A percentile compares a stretch with the other conserved stretches of the same genome.
phyloP scores from a whole-genome alignment of 2,113 vertebrate genomes.

The Takifugu flavidus region DNA sequence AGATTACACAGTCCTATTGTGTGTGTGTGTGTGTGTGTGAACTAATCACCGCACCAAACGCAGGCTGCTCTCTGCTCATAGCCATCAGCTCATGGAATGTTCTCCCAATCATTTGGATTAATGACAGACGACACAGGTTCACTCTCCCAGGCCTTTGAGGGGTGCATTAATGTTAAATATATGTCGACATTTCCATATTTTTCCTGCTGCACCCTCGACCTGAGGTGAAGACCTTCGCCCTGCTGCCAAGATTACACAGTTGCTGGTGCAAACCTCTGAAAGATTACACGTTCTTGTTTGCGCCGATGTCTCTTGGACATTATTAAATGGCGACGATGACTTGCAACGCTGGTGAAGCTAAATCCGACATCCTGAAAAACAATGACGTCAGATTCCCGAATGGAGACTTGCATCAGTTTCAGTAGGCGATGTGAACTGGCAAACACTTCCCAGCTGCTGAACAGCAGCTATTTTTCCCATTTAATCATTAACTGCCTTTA shows the following conservation, averaged over 20 bases:
- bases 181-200: slow-evolving; percentile 20
- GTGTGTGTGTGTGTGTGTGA: slow-evolving; percentile 30
- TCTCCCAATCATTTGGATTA: no score
- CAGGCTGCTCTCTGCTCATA: slow-evolving; percentile 14
- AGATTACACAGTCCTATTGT: slow-evolving; percentile 41
- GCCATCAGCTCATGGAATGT: slow-evolving; percentile 45
- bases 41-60: slow-evolving; percentile 48
- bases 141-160: slow-evolving; percentile 28
- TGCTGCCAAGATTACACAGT: background rate
- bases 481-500: slow-evolving; percentile 64
- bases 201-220: background rate
- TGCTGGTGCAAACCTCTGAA: slow-evolving; percentile 2
- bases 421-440: slow-evolving; percentile 14
- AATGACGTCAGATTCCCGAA: slow-evolving; percentile 7
- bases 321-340: background rate
- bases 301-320: background rate
- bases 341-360: background rate
- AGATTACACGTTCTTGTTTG: slow-evolving; percentile 2
- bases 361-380: slow-evolving; percentile 8
- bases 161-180: slow-evolving; percentile 37
- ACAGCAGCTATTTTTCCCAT: slow-evolving; percentile 47
- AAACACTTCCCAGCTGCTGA: slow-evolving; percentile 50
- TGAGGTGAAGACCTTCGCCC: background rate
- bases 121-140: slow-evolving; percentile 38
- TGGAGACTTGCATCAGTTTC: background rate